Evolutionary conservation across 2,888 invertebrate species (phyloP), one percentile per base, ranked within the genome.

Genomic region (Drosophila lacicola): DNA sequence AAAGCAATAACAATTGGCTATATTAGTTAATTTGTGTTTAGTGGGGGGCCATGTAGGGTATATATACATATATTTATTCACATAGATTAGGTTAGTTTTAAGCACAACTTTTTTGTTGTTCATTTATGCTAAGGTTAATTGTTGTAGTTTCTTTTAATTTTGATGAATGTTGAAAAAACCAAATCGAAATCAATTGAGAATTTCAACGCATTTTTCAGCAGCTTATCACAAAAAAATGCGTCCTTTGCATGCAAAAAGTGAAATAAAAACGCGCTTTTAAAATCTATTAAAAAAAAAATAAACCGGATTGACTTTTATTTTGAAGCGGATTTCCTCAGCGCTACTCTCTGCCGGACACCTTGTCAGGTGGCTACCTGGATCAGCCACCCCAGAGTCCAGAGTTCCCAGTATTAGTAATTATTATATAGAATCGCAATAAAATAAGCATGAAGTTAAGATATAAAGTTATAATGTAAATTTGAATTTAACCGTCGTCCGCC

Each of bases 101-200:
- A 76, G 75, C 55, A 54, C 74, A 74, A 74, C 70, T 61, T 42
- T 67, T 69, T 61, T 74, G 65, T 79, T 77, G 75, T 77, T 75
- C 50, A 80, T 46, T 41, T 70, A 68, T 13, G 34, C 42, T 78
- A 80, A 76, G 72, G 14, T 53, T 71, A 41, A 68, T 57, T 78
- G 68, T 80, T 78, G 76, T 63, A 69, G 41, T 61, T 75, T 36
- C 68, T 76, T 74, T 76, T 74, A 79, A 70, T 76, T 75, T 79
- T 69, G 66, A 83, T 80, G 67, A 77, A 74, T 80, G 73, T 80
- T 80, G 78, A 66, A 89, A 80, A 82, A 65, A 79, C 36, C 33
- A 51, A 65, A 49, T 74, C 64, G 79, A 74, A 76, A 74, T 74
- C 55, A 29, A 53, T 49, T 68, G 19, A 63, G 49, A 58, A 69